Percentiles rank a stretch among this genome's conserved stretches.
phyloP scores from a whole-genome alignment of 1,140 invertebrate species.

The Meteorus sp. region DNA sequence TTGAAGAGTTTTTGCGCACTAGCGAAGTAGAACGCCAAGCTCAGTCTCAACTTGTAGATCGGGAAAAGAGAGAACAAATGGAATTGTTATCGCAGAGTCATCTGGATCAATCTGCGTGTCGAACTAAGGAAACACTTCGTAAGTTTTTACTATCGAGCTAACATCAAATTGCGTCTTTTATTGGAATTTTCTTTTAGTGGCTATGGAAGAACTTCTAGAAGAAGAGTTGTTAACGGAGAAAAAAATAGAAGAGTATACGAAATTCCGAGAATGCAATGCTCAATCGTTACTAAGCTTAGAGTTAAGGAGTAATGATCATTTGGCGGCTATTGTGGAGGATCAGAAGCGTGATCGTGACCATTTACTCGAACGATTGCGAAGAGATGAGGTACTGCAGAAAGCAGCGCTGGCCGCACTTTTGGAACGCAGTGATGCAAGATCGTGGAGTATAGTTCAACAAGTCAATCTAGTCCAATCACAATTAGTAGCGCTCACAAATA shows the following conservation, averaged over 20 bases:
- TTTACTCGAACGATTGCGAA: constrained; percentile 63
- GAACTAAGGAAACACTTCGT: constrained; percentile 54
- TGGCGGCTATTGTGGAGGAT: constrained; percentile 64
- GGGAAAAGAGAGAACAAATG: constrained; percentile 68
- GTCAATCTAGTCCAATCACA: constrained; percentile 76
- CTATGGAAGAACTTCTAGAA: constrained; percentile 69
- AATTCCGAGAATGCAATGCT: constrained; percentile 63
- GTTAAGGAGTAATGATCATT: constrained; percentile 62
- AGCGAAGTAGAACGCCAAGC: constrained; percentile 63
- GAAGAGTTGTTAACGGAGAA: constrained; percentile 64
- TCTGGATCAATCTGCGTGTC: constrained; percentile 49
- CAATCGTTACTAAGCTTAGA: constrained; percentile 61
- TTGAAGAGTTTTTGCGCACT: constrained; percentile 65
- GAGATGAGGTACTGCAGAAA: constrained; percentile 73
- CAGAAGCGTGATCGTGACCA: constrained; percentile 64
- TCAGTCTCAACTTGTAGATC: constrained; percentile 64
- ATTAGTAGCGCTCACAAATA: constrained; percentile 71
- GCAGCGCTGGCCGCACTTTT: constrained; percentile 72
- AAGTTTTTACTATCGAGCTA: constrained; percentile 26
- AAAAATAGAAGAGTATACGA: constrained; percentile 63
- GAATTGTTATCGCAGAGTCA: constrained; percentile 61
- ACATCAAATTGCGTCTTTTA: neutral
- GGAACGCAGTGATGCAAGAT: constrained; percentile 73
- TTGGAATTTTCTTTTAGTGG: constrained; percentile 52
- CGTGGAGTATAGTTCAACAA: constrained; percentile 76